These are phyloP conservation scores for Troides oblongomaculatus DNA, from an alignment of 2,888 invertebrate species.

Conservation along the genomic window DNA sequence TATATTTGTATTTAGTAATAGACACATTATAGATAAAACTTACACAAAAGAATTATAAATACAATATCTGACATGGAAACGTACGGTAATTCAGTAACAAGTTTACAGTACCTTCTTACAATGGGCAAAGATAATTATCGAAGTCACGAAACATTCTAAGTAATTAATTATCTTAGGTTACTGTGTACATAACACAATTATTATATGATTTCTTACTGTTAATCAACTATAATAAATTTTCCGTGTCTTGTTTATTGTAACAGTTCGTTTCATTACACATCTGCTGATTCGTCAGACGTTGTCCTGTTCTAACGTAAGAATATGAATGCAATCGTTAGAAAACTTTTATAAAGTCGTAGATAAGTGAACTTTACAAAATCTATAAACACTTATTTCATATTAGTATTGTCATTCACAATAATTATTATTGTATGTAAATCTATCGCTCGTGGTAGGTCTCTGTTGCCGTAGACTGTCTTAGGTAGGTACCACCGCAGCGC, in stretches of 20 bases:
- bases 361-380: too few relatives aligned
- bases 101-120: constrained; percentile 16
- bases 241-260: not conserved
- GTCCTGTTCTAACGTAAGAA: not conserved
- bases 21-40: not conserved
- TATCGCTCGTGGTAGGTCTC: too few relatives aligned
- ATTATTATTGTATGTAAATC: too few relatives aligned
- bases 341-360: too few relatives aligned
- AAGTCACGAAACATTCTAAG: constrained; percentile 49
- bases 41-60: not conserved
- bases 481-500: too few relatives aligned
- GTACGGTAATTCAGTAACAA: constrained; percentile 11
- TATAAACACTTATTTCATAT: too few relatives aligned
- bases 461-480: too few relatives aligned
- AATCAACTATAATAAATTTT: not conserved
- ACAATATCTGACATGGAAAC: not conserved
- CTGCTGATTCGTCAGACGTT: not conserved
- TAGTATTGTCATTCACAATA: too few relatives aligned
- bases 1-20: not conserved
- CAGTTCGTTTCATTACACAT: not conserved
- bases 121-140: constrained; percentile 32
- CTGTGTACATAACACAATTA: constrained; percentile 37
- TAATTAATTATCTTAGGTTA: constrained; percentile 44
- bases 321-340: too few relatives aligned
- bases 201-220: not conserved